A percentile compares a stretch with the other conserved stretches of the same genome.
Conservation (phyloP, 2,888 invertebrate species). For the Pristionchus entomophagus region DNA sequence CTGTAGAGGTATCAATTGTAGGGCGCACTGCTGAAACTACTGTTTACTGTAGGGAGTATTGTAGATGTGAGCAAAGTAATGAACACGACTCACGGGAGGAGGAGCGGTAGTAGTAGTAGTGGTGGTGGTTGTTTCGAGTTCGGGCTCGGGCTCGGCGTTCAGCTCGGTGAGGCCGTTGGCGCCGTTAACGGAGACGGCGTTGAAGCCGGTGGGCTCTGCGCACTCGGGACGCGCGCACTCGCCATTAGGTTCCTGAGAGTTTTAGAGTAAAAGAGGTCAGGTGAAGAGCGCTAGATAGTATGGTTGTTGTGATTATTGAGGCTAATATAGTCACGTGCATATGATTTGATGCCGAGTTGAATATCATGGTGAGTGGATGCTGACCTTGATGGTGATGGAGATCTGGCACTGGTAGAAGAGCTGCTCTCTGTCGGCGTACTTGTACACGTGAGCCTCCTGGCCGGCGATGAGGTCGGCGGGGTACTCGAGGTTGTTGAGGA, state of each 20-base stretch:
- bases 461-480: conserved; percentile 73
- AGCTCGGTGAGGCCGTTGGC: not conserved
- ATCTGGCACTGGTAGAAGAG: conserved; percentile 75
- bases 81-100: not conserved
- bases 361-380: not conserved
- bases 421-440: conserved; percentile 69
- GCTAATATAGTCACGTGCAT: no score
- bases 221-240: conserved; percentile 49
- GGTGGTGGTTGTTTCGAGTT: conserved; percentile 20
- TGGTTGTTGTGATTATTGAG: no score
- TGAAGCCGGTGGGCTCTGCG: conserved; percentile 42
- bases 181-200: conserved; percentile 27
- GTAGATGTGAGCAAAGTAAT: no score
- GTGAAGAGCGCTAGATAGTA: no score
- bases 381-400: conserved; percentile 67
- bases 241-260: conserved; percentile 39
- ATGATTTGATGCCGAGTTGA: not conserved
- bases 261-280: no score
- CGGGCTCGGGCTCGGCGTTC: conserved; percentile 3
- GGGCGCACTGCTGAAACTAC: not conserved
- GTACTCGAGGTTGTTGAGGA: conserved; percentile 74
- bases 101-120: not conserved
- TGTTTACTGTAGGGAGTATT: not conserved
- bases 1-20: not conserved
- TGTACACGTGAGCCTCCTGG: conserved; percentile 74